These are phyloP conservation scores for Agonopterix heracliana DNA, from an alignment of 2,888 invertebrate species.

Conservation along the genomic window DNA sequence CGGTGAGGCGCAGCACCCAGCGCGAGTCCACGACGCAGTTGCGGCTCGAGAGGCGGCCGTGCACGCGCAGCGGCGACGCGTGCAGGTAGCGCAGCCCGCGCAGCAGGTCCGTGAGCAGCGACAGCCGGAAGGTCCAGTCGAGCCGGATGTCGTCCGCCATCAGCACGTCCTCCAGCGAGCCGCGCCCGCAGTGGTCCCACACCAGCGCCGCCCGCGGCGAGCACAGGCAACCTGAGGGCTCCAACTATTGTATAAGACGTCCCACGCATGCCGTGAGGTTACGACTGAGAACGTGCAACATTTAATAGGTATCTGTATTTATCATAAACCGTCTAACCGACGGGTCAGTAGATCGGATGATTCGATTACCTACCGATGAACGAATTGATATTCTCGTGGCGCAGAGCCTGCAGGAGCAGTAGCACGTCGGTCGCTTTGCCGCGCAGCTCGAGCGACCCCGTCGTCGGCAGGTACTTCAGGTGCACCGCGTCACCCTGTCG, in stretches of 20 bases:
- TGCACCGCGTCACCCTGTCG: conserved; percentile 92
- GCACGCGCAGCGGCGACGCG: conserved; percentile 86
- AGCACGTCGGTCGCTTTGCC: conserved; percentile 87
- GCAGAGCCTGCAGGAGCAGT: conserved; percentile 86
- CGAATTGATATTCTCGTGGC: conserved; percentile 94
- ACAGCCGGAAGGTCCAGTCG: conserved; percentile 97
- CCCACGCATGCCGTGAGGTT: not conserved
- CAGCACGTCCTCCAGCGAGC: conserved; percentile 91
- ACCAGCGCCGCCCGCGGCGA: conserved; percentile 89
- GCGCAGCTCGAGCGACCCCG: conserved; percentile 82
- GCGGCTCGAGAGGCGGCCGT: conserved; percentile 91
- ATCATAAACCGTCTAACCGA: no score
- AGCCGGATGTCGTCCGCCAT: conserved; percentile 93
- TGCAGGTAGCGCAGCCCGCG: conserved; percentile 95
- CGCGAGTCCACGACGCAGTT: conserved; percentile 97
- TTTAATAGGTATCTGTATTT: no score
- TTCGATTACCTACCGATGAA: conserved; percentile 78
- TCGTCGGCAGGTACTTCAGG: conserved; percentile 84
- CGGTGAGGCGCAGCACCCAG: conserved; percentile 96
- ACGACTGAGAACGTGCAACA: no score
- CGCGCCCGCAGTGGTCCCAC: conserved; percentile 91
- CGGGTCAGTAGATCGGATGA: no score
- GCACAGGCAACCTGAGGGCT: conserved; percentile 83
- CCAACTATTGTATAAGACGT: no score
- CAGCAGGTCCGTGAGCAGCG: conserved; percentile 93